Evolutionary conservation across 2,797 vertebrate genomes (phyloP), one percentile per base, ranked within the genome.

Genomic region (Arrhamphus sclerolepis): DNA sequence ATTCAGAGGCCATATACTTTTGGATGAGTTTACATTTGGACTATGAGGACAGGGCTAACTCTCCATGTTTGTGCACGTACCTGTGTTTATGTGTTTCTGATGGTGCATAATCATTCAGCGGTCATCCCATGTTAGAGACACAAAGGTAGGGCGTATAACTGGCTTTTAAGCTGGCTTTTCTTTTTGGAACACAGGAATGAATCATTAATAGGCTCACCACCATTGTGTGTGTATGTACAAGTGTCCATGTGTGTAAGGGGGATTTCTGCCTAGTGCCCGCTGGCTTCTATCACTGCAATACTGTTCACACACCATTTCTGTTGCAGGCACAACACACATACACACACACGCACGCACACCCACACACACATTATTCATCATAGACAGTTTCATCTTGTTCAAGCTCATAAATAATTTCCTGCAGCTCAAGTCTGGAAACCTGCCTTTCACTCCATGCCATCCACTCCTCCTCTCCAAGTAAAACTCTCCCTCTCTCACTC

Each of bases 401-500:
- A 81, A 75, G 73, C 87, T 90, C 87, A 90, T 89, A 89, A 91
- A 91, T 89, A 87, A 89, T 89, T 90, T 90, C 87, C 86, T 89
- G 78, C 85, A 90, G 84, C 89, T 91, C 82, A 87, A 89, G 82
- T 88, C 91, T 90, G 89, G 87, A 93, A 92, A 90, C 82, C 90
- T 89, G 85, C 82, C 80, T 87, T 84, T 91, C 86, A 82, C 84
- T 87, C 84, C 75, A 72, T 84, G 83, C 81, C 82, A 86, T 82
- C 70, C 69, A 80, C 76, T 86, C 77, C 70, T 75, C 70, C 59
- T 74, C 66, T 80, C 79, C 83, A 80, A 74, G 73, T 82, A 79
- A 77, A 77, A 82, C 76, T 65, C 69, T 69, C 62, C 68, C 63
- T 75, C 71, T 72, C 78, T 67, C 56, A 62, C 56, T 51, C 75